Evolutionary conservation across 2,888 invertebrate species (phyloP), one percentile per base, ranked within the genome.

Genomic region (Trissolcus brochymenae): DNA sequence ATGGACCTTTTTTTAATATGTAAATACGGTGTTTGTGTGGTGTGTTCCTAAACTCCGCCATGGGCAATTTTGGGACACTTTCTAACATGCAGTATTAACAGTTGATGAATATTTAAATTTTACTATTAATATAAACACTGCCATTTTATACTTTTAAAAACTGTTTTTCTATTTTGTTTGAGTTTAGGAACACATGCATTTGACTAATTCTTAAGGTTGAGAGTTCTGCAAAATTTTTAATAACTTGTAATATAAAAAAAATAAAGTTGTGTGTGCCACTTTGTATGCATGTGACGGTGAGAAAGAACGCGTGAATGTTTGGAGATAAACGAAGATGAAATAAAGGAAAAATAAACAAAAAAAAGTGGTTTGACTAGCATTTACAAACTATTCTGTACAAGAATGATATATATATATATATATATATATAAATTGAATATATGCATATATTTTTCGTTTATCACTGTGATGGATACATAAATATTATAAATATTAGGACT

Each of bases 401-500:
- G 70, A 57, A 71, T 50, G 62, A 62, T 70, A 71, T 71, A 70
- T 70, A 70, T 61, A 83, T 83, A 85, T 84, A 83, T n/a, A 70
- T 70, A 70, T 70, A 70, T 61, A 83, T 83, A 85, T 84, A 83
- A 64, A 21, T 35, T 49, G 35, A 54, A 62, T 74, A 83, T 80
- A 83, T 81, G 82, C 79, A 84, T 84, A 85, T 85, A 83, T 84
- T 86, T 77, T 85, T 87, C 84, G 84, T 87, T 87, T 87, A 85
- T 84, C 84, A 86, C 86, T 86, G 86, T 87, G 87, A 87, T 87
- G 86, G 87, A 86, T 87, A 86, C 79, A 82, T 85, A 82, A 85
- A 85, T 84, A 83, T 83, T 83, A 86, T 83, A 84, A 85, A 84
- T 84, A 86, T 83, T 84, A 87, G 84, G 76, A 80, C 77, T 86